Evolutionary conservation across 2,113 vertebrate genomes (phyloP).

Genomic region (Psammodynastes pulverulentus): DNA sequence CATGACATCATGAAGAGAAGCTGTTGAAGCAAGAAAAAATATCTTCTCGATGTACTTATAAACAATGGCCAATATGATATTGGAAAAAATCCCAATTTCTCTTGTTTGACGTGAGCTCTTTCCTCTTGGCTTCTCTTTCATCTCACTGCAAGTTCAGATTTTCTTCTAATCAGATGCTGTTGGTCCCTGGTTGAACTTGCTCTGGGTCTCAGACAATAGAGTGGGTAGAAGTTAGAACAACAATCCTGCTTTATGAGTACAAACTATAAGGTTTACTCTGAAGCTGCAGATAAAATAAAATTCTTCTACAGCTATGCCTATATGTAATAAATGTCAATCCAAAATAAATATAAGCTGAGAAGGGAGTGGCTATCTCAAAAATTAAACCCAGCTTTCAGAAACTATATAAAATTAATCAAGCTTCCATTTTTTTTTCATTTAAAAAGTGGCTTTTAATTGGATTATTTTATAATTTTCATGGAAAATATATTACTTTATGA

Average conservation of each 20-base stretch:
- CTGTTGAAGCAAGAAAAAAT: neutral
- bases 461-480: neutral
- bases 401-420: neutral
- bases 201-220: neutral
- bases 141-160: neutral
- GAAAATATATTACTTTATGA: neutral
- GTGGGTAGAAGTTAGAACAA: neutral
- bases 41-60: neutral
- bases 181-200: neutral
- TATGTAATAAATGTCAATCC: neutral
- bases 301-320: neutral
- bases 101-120: neutral
- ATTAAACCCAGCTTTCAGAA: neutral
- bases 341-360: neutral
- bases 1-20: neutral
- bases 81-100: neutral
- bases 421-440: neutral
- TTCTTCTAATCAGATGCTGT: neutral
- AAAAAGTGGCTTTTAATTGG: neutral
- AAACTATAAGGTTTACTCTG: neutral
- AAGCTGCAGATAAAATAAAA: neutral
- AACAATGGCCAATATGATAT: neutral
- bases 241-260: neutral
- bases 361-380: neutral
- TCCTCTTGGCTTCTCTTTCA: neutral